A percentile compares a stretch with the other conserved stretches of the same genome.
Conservation (phyloP, 1,140 invertebrate genomes). For the Dryas iulia region DNA sequence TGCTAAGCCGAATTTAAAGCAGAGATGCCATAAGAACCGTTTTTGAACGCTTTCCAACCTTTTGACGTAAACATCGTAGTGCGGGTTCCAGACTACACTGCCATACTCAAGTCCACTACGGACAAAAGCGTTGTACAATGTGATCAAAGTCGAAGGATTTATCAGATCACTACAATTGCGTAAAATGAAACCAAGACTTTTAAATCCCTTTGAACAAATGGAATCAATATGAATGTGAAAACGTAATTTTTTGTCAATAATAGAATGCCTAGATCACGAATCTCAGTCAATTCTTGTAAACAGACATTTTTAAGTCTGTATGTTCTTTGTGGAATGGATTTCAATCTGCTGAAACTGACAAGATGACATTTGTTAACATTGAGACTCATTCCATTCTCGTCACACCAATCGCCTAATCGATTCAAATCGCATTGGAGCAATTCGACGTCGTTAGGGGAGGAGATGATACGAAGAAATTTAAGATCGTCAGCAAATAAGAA, state of each 20-base stretch:
- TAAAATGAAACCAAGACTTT: constrained; percentile 6
- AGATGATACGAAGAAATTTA: too few relatives aligned
- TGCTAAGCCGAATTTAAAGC: constrained; percentile 11
- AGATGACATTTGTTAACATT: too few relatives aligned
- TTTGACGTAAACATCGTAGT: too few relatives aligned
- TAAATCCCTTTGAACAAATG: constrained; percentile 1
- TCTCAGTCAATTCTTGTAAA: background rate
- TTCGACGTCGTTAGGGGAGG: too few relatives aligned
- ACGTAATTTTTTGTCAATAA: constrained; percentile 7
- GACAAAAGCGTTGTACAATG: constrained; percentile 7
- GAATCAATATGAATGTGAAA: background rate
- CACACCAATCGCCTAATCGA: too few relatives aligned
- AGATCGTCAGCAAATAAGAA: too few relatives aligned
- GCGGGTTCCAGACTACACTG: background rate
- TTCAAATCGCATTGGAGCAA: too few relatives aligned
- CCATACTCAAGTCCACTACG: constrained; percentile 4
- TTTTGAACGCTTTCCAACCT: constrained; percentile 8
- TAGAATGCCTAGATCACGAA: background rate
- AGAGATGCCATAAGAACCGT: constrained; percentile 14
- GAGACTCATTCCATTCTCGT: too few relatives aligned
- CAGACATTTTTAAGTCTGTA: too few relatives aligned
- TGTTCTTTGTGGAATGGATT: too few relatives aligned
- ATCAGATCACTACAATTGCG: constrained; percentile 12
- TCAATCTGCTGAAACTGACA: too few relatives aligned
- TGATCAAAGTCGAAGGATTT: constrained; percentile 2